Percentiles rank a stretch among this genome's conserved stretches.
These are phyloP conservation scores for Deilephila porcellus DNA, from an alignment of 2,888 invertebrate species.

Conservation along the genomic window DNA sequence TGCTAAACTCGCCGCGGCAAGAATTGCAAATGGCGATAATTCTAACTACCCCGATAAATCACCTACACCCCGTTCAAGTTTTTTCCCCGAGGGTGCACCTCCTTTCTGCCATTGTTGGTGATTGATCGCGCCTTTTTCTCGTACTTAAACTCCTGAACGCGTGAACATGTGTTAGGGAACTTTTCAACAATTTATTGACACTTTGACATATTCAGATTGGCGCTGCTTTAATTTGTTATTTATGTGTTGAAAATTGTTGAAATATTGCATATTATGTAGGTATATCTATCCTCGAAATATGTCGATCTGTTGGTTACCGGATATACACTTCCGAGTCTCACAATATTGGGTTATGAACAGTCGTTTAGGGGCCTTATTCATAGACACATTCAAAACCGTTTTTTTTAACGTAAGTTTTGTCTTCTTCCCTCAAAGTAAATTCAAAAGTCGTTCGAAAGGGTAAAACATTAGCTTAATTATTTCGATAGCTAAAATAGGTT, in stretches of 20 bases:
- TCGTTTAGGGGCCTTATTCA: too few species aligned
- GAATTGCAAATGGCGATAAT: constrained; percentile 85
- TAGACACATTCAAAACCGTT: too few species aligned
- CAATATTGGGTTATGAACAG: too few species aligned
- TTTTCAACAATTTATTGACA: constrained; percentile 52
- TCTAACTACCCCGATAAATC: constrained; percentile 83
- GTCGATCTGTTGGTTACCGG: too few species aligned
- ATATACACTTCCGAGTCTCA: too few species aligned
- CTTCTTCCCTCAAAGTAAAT: too few species aligned
- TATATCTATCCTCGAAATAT: background rate
- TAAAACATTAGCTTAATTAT: too few species aligned
- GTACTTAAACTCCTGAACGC: constrained; percentile 67
- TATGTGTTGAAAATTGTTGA: constrained; percentile 32
- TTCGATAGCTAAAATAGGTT: too few species aligned
- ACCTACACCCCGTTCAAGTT: constrained; percentile 74
- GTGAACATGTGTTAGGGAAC: constrained; percentile 69
- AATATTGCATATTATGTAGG: background rate
- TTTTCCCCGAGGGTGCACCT: constrained; percentile 77
- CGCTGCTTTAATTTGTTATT: constrained; percentile 55
- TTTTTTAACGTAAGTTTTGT: too few species aligned
- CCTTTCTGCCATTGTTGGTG: constrained; percentile 70
- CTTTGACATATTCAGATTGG: constrained; percentile 52
- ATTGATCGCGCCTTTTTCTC: constrained; percentile 73
- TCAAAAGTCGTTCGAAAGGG: too few species aligned
- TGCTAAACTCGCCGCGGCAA: constrained; percentile 70